Conservation (phyloP, 2,797 vertebrate genomes). For the Phalanger gymnotis region DNA sequence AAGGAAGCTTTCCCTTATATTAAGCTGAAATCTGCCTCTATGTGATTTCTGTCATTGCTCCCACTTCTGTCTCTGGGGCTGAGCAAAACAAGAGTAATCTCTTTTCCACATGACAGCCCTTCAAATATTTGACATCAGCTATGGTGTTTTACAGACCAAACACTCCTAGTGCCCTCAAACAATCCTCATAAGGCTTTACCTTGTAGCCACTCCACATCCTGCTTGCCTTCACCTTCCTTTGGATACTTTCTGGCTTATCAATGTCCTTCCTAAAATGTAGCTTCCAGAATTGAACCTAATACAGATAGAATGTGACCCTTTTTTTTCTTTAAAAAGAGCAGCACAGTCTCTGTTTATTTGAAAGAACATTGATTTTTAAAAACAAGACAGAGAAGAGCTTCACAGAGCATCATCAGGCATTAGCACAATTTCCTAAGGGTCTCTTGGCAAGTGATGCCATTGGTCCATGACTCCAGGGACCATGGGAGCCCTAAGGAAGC, state of each 20-base stretch:
- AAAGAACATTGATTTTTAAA: not conserved
- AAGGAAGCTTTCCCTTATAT: not conserved
- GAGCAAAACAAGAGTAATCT: not conserved
- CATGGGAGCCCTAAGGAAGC: no score
- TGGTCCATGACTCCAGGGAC: no score
- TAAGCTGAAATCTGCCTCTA: not conserved
- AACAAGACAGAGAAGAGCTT: not conserved
- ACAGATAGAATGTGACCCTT: not conserved
- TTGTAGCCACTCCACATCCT: not conserved
- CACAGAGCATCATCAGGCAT: not conserved
- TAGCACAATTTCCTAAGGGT: no score
- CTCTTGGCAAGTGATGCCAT: no score
- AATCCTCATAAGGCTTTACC: not conserved
- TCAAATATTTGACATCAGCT: not conserved
- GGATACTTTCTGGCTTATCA: not conserved
- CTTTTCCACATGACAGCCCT: not conserved
- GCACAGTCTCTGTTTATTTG: not conserved
- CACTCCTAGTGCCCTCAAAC: not conserved
- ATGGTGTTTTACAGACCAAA: not conserved
- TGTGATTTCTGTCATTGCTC: not conserved
- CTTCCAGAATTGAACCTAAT: not conserved
- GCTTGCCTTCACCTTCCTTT: not conserved
- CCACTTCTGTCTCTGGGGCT: not conserved
- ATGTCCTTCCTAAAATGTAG: not conserved
- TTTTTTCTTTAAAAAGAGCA: not conserved